Base-by-base conservation (phyloP, 2,888 invertebrate species). In the Hesperia comma region DNA sequence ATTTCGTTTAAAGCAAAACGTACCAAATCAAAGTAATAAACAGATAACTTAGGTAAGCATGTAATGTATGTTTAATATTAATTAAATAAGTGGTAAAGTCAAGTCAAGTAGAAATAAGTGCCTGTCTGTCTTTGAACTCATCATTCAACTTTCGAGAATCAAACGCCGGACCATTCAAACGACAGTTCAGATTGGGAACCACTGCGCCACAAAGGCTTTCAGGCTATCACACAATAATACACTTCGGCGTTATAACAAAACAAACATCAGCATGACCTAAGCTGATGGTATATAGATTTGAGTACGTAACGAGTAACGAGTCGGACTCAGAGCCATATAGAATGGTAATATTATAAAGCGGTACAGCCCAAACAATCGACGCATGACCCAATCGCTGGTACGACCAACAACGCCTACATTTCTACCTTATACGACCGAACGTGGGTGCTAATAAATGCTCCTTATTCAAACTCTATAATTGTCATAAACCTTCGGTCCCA, bases 401-500 rank as follows among this genome's bases (percentile, higher is more conserved):
- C 61, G 64, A n/a, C 68, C 73, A 69, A 71, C 73, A 1, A 8
- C 69, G 71, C 72, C 43, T n/a, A 58, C 61, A 15, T 46, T 32
- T 54, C 41, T 67, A 21, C 71, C 61, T 60, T 61, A 53, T 63
- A 37, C 49, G 54, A 49, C 19, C 32, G 19, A 5, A 51, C 69
- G 73, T 73, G 70, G 73, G 73, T 46, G 60, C 68, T 71, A 69
- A 68, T 70, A 72, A 70, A 70, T 72, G 71, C 68, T 70, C 46
- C n/a, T 61, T 69, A 70, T 63, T 68, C 67, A 57, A 57, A 58
- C 51, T 58, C 43, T 40, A 71, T 71, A 73, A 71, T 73, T 72
- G 71, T 41, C 41, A 69, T 69, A 61, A 68, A 54, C 12, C 6
- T 7, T 6, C 15, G 15, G 41, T 53, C 51, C 15, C 53, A 61